These are phyloP conservation scores for Diaprepes abbreviatus DNA, from an alignment of 2,888 invertebrate species.

Conservation along the genomic window DNA sequence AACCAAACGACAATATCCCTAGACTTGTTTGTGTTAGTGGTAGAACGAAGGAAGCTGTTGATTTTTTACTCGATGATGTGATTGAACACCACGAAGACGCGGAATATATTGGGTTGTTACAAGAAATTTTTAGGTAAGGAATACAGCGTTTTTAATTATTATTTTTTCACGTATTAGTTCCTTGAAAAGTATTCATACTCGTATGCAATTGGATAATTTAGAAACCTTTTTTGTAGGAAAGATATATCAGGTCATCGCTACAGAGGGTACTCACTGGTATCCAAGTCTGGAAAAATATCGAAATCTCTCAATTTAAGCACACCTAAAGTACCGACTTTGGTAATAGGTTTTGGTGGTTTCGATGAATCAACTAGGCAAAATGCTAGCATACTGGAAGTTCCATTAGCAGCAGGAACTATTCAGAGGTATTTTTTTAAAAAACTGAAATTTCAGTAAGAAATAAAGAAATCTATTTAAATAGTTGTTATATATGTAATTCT, in stretches of 20 bases:
- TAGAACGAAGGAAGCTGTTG: constrained; percentile 83
- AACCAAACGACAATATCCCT: constrained; percentile 77
- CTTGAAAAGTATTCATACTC: no score
- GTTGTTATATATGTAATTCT: no score
- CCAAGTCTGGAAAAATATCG: constrained; percentile 58
- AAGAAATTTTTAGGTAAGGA: constrained; percentile 58
- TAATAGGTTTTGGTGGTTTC: constrained; percentile 89
- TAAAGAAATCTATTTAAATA: no score
- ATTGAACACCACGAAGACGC: constrained; percentile 66
- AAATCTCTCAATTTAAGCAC: constrained; percentile 29
- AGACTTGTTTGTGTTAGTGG: constrained; percentile 83
- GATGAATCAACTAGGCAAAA: constrained; percentile 91
- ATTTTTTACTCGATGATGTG: constrained; percentile 75
- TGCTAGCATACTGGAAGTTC: constrained; percentile 81
- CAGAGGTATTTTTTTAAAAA: no score
- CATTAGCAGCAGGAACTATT: constrained; percentile 80
- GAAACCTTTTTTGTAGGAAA: constrained; percentile 41
- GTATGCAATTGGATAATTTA: no score
- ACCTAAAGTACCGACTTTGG: background rate
- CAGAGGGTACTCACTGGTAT: constrained; percentile 77
- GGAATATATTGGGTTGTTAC: constrained; percentile 55
- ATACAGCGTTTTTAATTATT: no score
- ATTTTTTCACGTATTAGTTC: no score
- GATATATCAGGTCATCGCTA: constrained; percentile 56
- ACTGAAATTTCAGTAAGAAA: no score